These are phyloP conservation scores for Gobionotothen gibberifrons DNA, from an alignment of 2,797 vertebrate genomes.

Conservation along the genomic window DNA sequence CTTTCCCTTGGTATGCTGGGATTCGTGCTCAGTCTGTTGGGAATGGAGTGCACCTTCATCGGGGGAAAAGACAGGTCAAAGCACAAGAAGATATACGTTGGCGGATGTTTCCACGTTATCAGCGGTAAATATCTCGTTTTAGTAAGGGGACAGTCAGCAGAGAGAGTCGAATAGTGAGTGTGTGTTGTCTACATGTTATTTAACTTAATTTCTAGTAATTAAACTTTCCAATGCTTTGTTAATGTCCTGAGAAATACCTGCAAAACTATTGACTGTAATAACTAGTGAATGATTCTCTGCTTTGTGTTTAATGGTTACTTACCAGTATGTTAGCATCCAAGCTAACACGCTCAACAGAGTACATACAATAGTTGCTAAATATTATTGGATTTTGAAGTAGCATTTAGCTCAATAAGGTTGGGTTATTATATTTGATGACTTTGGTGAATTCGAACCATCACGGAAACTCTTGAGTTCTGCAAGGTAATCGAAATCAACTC, in stretches of 20 bases:
- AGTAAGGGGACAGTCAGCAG: neutral
- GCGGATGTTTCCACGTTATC: conserved; percentile 80
- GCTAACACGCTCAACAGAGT: neutral
- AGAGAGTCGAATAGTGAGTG: neutral
- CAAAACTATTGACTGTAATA: no score
- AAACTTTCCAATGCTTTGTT: neutral
- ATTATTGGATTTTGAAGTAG: neutral
- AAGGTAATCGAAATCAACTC: no score
- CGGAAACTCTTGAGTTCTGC: no score
- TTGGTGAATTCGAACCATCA: no score
- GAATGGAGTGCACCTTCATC: conserved; percentile 88
- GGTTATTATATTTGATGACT: no score
- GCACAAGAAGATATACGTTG: conserved; percentile 75
- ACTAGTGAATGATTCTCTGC: no score
- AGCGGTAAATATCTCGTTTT: conserved; percentile 72
- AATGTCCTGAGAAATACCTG: no score
- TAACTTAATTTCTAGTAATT: neutral
- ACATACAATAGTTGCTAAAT: no score
- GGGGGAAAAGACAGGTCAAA: conserved; percentile 85
- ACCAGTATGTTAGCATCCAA: neutral
- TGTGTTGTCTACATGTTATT: neutral
- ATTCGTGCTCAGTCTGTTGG: conserved; percentile 83
- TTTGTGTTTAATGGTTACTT: neutral
- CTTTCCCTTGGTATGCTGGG: conserved; percentile 83
- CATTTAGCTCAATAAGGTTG: no score